phyloP scores from a whole-genome alignment of 2,888 invertebrate genomes.

The Drosophila atroscutellata region DNA sequence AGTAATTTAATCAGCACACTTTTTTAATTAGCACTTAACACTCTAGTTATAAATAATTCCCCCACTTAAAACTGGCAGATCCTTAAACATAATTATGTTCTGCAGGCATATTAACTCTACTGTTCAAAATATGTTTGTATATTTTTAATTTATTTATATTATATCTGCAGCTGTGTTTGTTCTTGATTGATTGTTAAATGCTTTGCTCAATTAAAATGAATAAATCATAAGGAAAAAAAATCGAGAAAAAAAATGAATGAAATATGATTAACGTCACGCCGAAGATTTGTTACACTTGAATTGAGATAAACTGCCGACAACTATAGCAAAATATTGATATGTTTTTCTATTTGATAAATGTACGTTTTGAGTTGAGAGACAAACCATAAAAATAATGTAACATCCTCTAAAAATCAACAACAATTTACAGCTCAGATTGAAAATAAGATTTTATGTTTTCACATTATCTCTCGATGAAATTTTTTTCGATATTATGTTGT shows the following conservation, averaged over 20 bases:
- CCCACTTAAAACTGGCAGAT: not conserved
- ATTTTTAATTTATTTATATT: not conserved
- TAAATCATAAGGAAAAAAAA: not conserved
- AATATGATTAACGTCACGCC: too few species aligned
- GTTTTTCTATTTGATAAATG: not conserved
- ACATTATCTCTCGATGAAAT: not conserved
- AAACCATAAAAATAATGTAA: not conserved
- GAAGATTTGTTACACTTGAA: not conserved
- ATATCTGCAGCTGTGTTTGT: not conserved
- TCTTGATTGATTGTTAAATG: slow-evolving; percentile 20
- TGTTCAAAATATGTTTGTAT: not conserved
- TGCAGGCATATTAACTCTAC: not conserved
- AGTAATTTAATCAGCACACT: not conserved
- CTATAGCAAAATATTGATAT: not conserved
- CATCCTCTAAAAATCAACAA: not conserved
- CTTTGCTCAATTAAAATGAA: slow-evolving; percentile 5
- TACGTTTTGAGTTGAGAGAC: not conserved
- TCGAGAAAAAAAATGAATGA: not conserved
- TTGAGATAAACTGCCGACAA: not conserved
- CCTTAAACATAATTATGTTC: too few species aligned
- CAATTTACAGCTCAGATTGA: slow-evolving; percentile 6
- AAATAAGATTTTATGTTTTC: not conserved
- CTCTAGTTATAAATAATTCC: not conserved
- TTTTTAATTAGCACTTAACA: not conserved
- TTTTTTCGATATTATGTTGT: not conserved